Evolutionary conservation across 2,797 vertebrate species (phyloP), one percentile per base, ranked within the genome.

Genomic region (Sebastes taczanowskii): DNA sequence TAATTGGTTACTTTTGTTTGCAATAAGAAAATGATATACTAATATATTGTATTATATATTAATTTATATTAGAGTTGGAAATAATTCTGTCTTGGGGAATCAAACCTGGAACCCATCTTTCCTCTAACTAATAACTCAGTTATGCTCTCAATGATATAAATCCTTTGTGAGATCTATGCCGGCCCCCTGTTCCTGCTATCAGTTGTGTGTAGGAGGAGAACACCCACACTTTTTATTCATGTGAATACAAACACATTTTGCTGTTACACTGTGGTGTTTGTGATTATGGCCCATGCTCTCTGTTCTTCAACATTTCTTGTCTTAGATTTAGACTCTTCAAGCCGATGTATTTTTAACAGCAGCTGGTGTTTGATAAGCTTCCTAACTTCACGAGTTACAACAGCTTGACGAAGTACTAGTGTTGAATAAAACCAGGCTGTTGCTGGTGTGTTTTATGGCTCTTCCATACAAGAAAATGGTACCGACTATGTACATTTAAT

Each of bases 191-290:
- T 86, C 34, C 49, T 59, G 60, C 56, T 38, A 16, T 74, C 62
- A 78, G 42, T 59, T 38, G 65, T 65, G 82, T 73, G 85, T 85
- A 60, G 87, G 87, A 83, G 82, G 77, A 71, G 49, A 80, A 74
- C 80, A 4, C 83, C 84, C 53, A 11, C 75, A 2, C 62, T 55
- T 71, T 66, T 30, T 23, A 74, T 68, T 55, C 34, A 20, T 35
- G 35, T 83, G 35, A 74, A 67, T 7, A 78, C 77, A 72, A 77
- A 73, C 71, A 66, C 68, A 60, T 56, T 78, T 34, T 10, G 42
- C 66, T 46, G 34, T 60, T 65, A 16, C 29, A 25, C 72, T 67
- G 27, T 25, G 52, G 16, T 81, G 70, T 9, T 68, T 42, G 61
- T 29, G 42, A 72, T 59, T 9, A n/a, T 18, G 60, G 16, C 35